These are phyloP conservation scores for Lindbergichthys nudifrons DNA, from an alignment of 2,797 vertebrate species.

Conservation along the genomic window DNA sequence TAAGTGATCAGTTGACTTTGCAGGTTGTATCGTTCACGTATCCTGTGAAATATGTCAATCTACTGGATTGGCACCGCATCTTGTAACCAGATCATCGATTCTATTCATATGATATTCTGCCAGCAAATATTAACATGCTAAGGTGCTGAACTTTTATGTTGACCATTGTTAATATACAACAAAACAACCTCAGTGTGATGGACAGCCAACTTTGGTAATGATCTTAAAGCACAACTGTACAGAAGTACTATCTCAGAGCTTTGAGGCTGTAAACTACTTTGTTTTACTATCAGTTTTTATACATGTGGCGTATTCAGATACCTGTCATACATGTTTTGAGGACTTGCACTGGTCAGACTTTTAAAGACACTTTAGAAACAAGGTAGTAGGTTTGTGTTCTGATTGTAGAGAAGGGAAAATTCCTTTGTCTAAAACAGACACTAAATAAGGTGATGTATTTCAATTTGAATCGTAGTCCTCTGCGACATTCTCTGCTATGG, in stretches of 20 bases:
- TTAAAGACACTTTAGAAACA: slow-evolving; percentile 14
- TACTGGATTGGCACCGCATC: not conserved
- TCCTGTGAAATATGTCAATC: no score
- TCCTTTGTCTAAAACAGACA: not conserved
- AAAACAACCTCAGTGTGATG: not conserved
- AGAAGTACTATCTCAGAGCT: not conserved
- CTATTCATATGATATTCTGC: no score
- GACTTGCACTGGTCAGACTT: slow-evolving; percentile 5
- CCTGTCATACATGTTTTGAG: slow-evolving; percentile 1
- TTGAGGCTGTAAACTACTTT: not conserved
- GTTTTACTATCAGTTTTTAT: not conserved
- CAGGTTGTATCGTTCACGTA: not conserved
- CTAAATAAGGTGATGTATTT: not conserved
- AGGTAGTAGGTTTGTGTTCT: not conserved
- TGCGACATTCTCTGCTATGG: slow-evolving; percentile 6
- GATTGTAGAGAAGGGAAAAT: not conserved
- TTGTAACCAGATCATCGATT: no score
- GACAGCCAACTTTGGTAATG: not conserved
- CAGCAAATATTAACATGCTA: not conserved
- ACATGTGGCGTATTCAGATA: slow-evolving; percentile 21
- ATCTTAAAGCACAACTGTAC: not conserved
- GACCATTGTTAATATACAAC: no score
- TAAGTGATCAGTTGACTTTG: rapidly evolving
- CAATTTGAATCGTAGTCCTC: not conserved
- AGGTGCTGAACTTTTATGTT: not conserved